Conservation (phyloP, 2,113 vertebrate species). For the Varanus salvator region DNA sequence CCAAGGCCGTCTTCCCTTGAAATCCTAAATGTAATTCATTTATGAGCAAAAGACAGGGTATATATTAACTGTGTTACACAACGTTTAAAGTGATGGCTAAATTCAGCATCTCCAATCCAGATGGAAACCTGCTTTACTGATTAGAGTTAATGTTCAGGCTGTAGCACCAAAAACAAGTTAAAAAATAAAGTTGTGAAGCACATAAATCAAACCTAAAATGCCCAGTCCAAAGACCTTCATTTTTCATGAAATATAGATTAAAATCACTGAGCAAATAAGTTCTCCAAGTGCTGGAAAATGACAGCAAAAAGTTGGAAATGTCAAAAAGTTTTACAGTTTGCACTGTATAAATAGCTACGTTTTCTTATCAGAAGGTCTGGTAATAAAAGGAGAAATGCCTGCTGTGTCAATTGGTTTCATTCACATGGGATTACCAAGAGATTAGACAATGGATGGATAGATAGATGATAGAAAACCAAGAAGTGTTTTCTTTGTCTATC, state of each 20-base stretch:
- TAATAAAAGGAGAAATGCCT: constrained; percentile 57
- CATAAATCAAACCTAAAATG: constrained; percentile 68
- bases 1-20: constrained; percentile 44
- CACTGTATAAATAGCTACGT: constrained; percentile 64
- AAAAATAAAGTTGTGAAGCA: constrained; percentile 50
- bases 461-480: constrained; percentile 4
- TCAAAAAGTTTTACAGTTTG: constrained; percentile 53
- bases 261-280: constrained; percentile 64
- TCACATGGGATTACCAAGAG: constrained; percentile 45
- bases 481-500: constrained; percentile 33
- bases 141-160: constrained; percentile 52
- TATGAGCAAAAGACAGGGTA: constrained; percentile 52
- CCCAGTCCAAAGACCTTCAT: constrained; percentile 59
- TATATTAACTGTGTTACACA: constrained; percentile 50
- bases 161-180: constrained; percentile 38
- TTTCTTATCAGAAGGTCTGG: constrained; percentile 68
- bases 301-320: constrained; percentile 58
- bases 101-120: constrained; percentile 40
- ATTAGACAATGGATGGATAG: not conserved
- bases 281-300: constrained; percentile 58
- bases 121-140: constrained; percentile 44
- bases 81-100: constrained; percentile 57
- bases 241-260: constrained; percentile 69
- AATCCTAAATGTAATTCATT: constrained; percentile 44
- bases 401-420: constrained; percentile 47